Evolutionary conservation across 2,888 invertebrate species (phyloP).

Genomic region (Eupithecia tripunctaria): DNA sequence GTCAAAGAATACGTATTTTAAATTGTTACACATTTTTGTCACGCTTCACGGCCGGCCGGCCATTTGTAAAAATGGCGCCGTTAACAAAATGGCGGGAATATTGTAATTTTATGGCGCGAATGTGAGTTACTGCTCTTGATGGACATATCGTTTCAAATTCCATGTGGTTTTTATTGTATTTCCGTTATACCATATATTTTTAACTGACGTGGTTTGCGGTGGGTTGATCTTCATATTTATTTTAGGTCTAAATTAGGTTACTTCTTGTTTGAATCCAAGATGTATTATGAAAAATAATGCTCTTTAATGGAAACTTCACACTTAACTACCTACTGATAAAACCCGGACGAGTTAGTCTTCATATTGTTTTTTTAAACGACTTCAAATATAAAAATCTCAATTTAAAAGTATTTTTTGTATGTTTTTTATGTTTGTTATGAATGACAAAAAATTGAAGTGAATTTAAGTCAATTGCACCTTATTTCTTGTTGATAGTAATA

Average conservation of each 20-base stretch:
- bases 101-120: slow-evolving; percentile 30
- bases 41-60: slow-evolving; percentile 6
- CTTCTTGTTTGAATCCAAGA: not conserved
- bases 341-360: no score
- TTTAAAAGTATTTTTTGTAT: no score
- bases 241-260: not conserved
- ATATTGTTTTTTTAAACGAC: no score
- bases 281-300: no score
- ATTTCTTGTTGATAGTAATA: no score
- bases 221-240: not conserved
- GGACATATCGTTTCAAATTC: not conserved
- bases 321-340: no score
- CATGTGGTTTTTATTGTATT: not conserved
- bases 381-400: no score
- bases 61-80: slow-evolving; percentile 25
- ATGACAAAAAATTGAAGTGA: no score
- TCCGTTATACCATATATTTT: not conserved
- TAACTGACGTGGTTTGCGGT: not conserved
- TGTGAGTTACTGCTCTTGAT: slow-evolving; percentile 23
- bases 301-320: no score
- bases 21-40: not conserved
- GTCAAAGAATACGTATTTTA: no score
- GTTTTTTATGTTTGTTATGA: no score
- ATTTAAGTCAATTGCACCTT: no score
- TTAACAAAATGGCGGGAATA: slow-evolving; percentile 27